Evolutionary conservation across 2,888 invertebrate genomes (phyloP).

Genomic region (Autographa pulchrina): DNA sequence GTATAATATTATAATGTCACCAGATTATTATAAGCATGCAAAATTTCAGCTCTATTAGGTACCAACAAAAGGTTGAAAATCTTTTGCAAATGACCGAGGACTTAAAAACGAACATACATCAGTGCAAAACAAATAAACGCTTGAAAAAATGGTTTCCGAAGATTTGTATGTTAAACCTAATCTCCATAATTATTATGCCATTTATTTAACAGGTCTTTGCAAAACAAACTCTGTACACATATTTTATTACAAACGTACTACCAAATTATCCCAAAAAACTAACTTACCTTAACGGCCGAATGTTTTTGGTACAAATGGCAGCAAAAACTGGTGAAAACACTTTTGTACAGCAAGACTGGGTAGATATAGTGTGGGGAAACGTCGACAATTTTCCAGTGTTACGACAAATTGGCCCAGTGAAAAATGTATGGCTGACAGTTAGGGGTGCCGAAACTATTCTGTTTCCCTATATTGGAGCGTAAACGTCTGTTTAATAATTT

Average conservation of each 20-base stretch:
- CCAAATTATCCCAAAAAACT: slow-evolving; percentile 48
- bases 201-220: too few relatives aligned
- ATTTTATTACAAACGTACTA: slow-evolving; percentile 33
- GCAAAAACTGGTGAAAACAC: slow-evolving; percentile 50
- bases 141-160: too few relatives aligned
- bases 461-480: slow-evolving; percentile 6
- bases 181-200: too few relatives aligned
- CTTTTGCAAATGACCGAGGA: too few relatives aligned
- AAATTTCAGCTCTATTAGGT: too few relatives aligned
- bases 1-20: too few relatives aligned
- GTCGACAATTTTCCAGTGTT: slow-evolving; percentile 62
- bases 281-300: slow-evolving; percentile 51
- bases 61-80: too few relatives aligned
- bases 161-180: too few relatives aligned
- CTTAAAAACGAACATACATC: too few relatives aligned
- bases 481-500: background rate
- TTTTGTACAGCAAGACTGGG: slow-evolving; percentile 49
- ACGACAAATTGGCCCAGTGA: slow-evolving; percentile 67
- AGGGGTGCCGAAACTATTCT: slow-evolving; percentile 32
- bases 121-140: too few relatives aligned
- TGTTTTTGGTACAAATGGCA: slow-evolving; percentile 43
- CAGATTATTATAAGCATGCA: too few relatives aligned
- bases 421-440: slow-evolving; percentile 56
- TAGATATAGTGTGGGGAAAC: slow-evolving; percentile 35
- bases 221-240: background rate